A percentile compares a stretch with the other conserved stretches of the same genome.
Conservation (phyloP, 1,140 invertebrate genomes). For the Ladona fulva region DNA sequence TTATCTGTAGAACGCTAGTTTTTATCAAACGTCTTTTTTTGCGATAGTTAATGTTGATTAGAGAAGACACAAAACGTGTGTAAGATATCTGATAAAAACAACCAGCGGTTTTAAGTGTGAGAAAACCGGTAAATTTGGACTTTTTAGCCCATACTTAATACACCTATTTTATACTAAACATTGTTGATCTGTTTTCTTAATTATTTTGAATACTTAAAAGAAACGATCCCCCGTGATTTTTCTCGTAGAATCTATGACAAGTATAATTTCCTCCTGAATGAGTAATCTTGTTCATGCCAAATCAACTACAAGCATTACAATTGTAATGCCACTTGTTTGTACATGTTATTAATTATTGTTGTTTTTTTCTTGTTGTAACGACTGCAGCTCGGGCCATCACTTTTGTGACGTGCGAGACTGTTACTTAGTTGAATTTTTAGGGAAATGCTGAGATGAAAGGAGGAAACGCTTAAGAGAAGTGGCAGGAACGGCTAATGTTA, state of each 20-base stretch:
- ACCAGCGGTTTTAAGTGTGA: neutral
- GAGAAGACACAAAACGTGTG: no score
- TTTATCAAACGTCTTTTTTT: neutral
- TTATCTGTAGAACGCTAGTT: neutral
- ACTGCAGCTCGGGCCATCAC: neutral
- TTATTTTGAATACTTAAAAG: neutral
- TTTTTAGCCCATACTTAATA: neutral
- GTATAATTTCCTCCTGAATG: slow-evolving; percentile 1
- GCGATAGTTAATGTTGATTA: neutral
- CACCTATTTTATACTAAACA: neutral
- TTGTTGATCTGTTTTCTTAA: slow-evolving; percentile 7
- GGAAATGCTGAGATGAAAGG: neutral
- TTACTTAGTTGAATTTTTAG: neutral
- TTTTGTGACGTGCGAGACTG: neutral
- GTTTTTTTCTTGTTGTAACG: slow-evolving; percentile 1
- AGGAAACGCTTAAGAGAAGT: neutral
- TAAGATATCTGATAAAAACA: neutral
- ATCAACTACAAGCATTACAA: slow-evolving; percentile 8
- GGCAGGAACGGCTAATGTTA: neutral
- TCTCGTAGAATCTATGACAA: neutral
- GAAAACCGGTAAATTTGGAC: neutral
- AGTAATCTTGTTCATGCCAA: slow-evolving; percentile 6
- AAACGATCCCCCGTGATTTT: neutral
- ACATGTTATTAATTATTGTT: slow-evolving; percentile 11
- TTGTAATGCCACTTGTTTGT: slow-evolving; percentile 9